Conservation (phyloP, 1,140 invertebrate species). For the Elysia chlorotica region DNA sequence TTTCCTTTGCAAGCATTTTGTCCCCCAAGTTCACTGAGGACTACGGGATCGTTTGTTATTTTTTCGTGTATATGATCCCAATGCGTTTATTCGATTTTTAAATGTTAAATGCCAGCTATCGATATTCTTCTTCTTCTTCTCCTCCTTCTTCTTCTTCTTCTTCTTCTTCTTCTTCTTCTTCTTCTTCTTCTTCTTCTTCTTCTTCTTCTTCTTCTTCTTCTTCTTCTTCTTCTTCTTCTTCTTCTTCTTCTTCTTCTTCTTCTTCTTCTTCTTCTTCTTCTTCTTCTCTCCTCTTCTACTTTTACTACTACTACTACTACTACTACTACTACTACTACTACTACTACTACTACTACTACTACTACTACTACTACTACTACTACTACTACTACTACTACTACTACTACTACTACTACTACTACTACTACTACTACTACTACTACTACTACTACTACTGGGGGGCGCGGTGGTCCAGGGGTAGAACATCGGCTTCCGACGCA, state of each 20-base stretch:
- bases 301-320: neutral
- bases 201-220: constrained; percentile 1
- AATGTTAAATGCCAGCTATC: no score
- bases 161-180: neutral
- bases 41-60: no score
- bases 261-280: neutral
- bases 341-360: neutral
- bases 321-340: neutral
- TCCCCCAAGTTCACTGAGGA: no score
- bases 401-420: no score
- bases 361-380: neutral
- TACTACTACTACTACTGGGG: no score
- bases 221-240: neutral
- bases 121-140: neutral
- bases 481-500: no score
- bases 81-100: no score
- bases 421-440: no score
- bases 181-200: neutral
- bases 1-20: no score
- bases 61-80: no score
- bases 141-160: neutral
- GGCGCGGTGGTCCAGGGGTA: no score
- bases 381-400: no score
- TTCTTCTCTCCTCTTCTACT: neutral
- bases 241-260: neutral